Evolutionary conservation across 1,140 invertebrate species (phyloP).

Genomic region (Lordiphosa clarofinis): DNA sequence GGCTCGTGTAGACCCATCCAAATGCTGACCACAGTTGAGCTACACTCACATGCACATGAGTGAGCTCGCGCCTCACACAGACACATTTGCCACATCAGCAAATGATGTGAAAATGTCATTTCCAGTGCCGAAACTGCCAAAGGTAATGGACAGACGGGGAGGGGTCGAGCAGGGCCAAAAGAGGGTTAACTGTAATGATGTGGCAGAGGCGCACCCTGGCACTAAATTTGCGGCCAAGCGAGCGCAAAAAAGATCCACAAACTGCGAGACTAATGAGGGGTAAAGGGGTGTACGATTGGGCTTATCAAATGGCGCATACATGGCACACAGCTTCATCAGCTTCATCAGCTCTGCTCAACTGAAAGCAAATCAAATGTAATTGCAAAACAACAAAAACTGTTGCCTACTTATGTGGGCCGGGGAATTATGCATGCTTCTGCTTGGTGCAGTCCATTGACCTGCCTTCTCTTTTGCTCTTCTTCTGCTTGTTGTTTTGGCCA

Average conservation of each 20-base stretch:
- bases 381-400: slow-evolving; percentile 47
- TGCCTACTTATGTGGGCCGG: slow-evolving; percentile 31
- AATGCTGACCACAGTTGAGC: slow-evolving; percentile 42
- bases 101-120: slow-evolving; percentile 77
- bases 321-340: slow-evolving; percentile 34
- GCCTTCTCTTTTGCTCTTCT: too few relatives aligned
- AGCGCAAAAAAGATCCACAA: slow-evolving; percentile 61
- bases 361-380: slow-evolving; percentile 74
- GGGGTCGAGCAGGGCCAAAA: too few relatives aligned
- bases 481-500: slow-evolving; percentile 9
- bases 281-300: slow-evolving; percentile 49
- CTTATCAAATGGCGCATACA: slow-evolving; percentile 65
- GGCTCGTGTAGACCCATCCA: slow-evolving; percentile 9
- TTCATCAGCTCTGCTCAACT: slow-evolving; percentile 9
- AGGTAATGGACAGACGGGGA: slow-evolving; percentile 43
- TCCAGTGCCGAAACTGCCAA: slow-evolving; percentile 51
- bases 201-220: slow-evolving; percentile 22
- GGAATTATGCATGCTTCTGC: background rate
- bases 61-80: slow-evolving; percentile 19
- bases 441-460: slow-evolving; percentile 34
- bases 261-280: slow-evolving; percentile 73
- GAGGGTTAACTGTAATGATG: slow-evolving; percentile 8
- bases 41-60: slow-evolving; percentile 9
- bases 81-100: slow-evolving; percentile 75
- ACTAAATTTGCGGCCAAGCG: slow-evolving; percentile 61